phyloP scores from a whole-genome alignment of 2,888 invertebrate genomes.

The Pollenia labialis region DNA sequence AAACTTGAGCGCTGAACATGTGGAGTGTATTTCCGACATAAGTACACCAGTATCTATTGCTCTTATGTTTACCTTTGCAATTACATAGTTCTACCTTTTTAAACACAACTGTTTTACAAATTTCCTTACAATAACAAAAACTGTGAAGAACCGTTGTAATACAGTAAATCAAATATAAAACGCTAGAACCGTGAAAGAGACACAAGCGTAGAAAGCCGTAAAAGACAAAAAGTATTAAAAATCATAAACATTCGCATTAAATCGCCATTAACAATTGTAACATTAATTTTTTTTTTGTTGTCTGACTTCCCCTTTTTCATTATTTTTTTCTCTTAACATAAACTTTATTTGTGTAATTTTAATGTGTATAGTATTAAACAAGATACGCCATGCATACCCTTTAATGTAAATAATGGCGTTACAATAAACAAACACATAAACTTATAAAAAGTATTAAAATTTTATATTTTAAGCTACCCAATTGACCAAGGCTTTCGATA shows the following conservation, averaged over 20 bases:
- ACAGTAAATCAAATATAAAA: background rate
- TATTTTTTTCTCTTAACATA: background rate
- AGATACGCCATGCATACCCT: conserved; percentile 26
- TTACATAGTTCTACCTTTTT: background rate
- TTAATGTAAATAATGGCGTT: conserved; percentile 3
- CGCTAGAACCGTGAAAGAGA: background rate
- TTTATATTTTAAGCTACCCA: background rate
- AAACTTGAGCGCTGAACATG: too few relatives aligned
- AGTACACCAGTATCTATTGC: too few relatives aligned
- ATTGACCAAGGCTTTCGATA: too few relatives aligned
- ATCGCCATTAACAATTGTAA: conserved; percentile 40
- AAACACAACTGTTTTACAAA: background rate
- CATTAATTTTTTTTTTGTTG: conserved; percentile 20
- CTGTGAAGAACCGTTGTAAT: conserved; percentile 21
- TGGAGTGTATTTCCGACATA: too few relatives aligned
- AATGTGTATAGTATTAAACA: background rate
- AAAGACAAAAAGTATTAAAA: conserved; percentile 28
- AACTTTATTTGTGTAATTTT: conserved; percentile 8
- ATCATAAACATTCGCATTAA: conserved; percentile 25
- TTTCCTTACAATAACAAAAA: conserved; percentile 19
- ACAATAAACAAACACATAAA: background rate
- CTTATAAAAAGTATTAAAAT: too few relatives aligned
- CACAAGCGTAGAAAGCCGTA: conserved; percentile 9
- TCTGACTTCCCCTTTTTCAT: background rate
- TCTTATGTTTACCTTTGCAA: too few relatives aligned